These are phyloP conservation scores for Ctenoplectra terminalis DNA, from an alignment of 1,140 invertebrate species.

Conservation along the genomic window DNA sequence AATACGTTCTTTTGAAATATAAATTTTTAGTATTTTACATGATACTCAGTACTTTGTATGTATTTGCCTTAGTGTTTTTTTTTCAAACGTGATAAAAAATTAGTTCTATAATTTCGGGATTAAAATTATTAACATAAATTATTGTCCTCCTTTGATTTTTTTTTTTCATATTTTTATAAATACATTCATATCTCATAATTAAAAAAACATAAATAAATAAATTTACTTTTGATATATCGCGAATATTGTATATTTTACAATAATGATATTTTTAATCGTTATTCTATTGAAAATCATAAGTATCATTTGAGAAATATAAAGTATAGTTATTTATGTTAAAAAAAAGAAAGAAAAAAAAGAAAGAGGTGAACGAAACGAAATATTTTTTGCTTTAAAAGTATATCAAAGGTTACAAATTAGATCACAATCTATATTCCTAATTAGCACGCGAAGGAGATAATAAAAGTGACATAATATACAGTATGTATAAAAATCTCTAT, in stretches of 20 bases:
- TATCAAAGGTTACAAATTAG: conserved; percentile 10
- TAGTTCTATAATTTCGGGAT: conserved; percentile 4
- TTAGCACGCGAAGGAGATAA: conserved; percentile 27
- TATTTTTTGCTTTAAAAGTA: conserved; percentile 18
- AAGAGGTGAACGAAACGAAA: not conserved
- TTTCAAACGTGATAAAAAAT: conserved; percentile 29
- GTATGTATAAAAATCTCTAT: conserved; percentile 53
- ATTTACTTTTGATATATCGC: conserved; percentile 1
- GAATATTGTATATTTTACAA: not conserved
- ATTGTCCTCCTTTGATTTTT: conserved; percentile 4
- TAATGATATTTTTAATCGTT: not conserved
- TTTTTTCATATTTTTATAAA: not conserved
- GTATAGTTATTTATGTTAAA: not conserved
- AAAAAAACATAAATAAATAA: not conserved
- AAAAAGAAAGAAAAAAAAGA: too few relatives aligned
- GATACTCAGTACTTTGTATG: conserved; percentile 12
- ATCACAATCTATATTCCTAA: conserved; percentile 43
- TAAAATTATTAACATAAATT: conserved; percentile 15
- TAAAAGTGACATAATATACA: conserved; percentile 32
- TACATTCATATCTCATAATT: not conserved
- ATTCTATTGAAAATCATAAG: not conserved
- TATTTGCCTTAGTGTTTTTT: conserved; percentile 15
- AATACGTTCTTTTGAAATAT: conserved; percentile 3
- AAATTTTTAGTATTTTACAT: conserved; percentile 6
- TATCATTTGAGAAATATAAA: conserved; percentile 5